Evolutionary conservation across 2,797 vertebrate genomes (phyloP).

Genomic region (Xiphorhynchus erythropygius): DNA sequence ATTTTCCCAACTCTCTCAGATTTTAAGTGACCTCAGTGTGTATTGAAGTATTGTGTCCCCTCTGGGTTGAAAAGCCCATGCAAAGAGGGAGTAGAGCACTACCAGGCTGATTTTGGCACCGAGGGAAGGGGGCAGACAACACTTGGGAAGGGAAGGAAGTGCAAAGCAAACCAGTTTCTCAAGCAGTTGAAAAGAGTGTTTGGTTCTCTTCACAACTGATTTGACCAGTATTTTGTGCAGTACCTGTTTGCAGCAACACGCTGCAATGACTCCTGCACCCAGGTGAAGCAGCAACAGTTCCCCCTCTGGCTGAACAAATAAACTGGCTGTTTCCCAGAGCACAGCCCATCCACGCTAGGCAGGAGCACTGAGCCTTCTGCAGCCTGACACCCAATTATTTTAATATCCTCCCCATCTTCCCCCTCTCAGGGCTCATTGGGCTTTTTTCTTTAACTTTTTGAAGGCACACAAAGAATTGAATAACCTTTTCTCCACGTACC

Average conservation of each 20-base stretch:
- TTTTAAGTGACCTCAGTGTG: background rate
- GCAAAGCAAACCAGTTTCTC: background rate
- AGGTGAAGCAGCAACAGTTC: background rate
- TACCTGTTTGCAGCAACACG: background rate
- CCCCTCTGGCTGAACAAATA: background rate
- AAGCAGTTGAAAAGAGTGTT: background rate
- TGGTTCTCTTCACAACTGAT: background rate
- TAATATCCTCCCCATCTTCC: background rate
- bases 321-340: background rate
- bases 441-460: background rate
- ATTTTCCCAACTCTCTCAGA: background rate
- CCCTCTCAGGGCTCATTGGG: background rate
- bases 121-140: background rate
- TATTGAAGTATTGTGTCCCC: background rate
- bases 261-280: background rate
- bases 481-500: background rate
- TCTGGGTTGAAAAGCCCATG: background rate
- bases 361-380: background rate
- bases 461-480: conserved; percentile 13
- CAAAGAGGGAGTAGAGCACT: background rate
- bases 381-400: conserved; percentile 18
- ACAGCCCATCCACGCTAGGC: background rate
- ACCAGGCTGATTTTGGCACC: background rate
- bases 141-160: background rate
- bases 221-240: background rate